Conservation (phyloP, 2,797 vertebrate genomes). For the Eurystomus glaucurus region DNA sequence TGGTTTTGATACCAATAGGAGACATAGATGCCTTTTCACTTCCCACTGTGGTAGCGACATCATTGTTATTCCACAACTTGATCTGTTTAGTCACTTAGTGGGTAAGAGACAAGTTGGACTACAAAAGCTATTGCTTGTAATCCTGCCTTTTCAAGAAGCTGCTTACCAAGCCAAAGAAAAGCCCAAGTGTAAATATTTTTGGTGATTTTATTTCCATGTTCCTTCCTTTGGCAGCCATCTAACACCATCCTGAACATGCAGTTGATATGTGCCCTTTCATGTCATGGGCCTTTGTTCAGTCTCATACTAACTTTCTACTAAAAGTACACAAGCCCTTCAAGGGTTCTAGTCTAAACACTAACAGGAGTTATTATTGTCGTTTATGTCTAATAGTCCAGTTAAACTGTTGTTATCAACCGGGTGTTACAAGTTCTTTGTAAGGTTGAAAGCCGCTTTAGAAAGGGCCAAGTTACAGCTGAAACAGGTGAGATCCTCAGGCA, state of each 20-base stretch:
- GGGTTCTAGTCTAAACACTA: background rate
- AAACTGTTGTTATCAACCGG: background rate
- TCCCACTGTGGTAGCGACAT: background rate
- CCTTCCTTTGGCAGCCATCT: background rate
- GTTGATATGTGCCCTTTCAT: background rate
- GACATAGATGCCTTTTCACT: background rate
- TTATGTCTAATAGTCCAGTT: background rate
- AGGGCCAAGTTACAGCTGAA: background rate
- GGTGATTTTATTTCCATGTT: conserved; percentile 21
- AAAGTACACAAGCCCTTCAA: background rate
- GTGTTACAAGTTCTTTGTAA: background rate
- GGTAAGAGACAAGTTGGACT: conserved; percentile 1
- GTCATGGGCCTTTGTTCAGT: background rate
- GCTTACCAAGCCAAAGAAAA: background rate
- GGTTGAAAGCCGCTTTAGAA: background rate
- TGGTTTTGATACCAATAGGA: background rate
- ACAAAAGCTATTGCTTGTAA: conserved; percentile 8
- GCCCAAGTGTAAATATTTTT: background rate
- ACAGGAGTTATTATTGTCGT: background rate
- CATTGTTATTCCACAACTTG: background rate
- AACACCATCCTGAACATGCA: background rate
- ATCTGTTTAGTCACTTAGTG: background rate
- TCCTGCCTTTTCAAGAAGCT: conserved; percentile 10
- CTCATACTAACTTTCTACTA: background rate
- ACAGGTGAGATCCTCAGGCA: background rate